Percentiles rank a stretch among this genome's conserved stretches.
Evolutionary conservation across 1,140 invertebrate genomes (phyloP).

Genomic region (Rhysida immarginata): DNA sequence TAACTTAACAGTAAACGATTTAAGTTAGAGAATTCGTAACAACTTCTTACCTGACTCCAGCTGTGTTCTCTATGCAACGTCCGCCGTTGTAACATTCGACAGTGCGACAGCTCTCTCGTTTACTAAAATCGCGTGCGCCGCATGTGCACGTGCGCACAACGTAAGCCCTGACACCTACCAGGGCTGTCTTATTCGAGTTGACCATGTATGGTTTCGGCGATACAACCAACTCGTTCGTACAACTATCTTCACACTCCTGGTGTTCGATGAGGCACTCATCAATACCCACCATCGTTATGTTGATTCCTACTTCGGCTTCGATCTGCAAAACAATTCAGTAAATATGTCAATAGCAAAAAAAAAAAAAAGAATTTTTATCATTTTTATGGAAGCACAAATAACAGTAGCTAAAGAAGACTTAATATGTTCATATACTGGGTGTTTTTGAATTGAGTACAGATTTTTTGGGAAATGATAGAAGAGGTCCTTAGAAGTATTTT

Average conservation of each 20-base stretch:
- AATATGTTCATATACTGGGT: too few species aligned
- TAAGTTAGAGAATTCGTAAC: neutral
- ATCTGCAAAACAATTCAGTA: constrained; percentile 39
- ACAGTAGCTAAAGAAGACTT: too few species aligned
- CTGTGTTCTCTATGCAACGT: constrained; percentile 72
- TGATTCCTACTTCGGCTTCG: constrained; percentile 79
- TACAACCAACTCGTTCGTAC: constrained; percentile 79
- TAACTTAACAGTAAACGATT: constrained; percentile 10
- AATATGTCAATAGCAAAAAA: too few species aligned
- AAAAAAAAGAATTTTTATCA: too few species aligned
- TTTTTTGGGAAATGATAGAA: too few species aligned
- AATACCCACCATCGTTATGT: constrained; percentile 94
- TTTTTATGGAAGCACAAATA: too few species aligned
- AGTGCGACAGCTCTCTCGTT: constrained; percentile 70
- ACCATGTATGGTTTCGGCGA: constrained; percentile 82
- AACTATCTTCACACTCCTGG: constrained; percentile 87
- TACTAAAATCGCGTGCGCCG: constrained; percentile 75
- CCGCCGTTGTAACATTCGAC: constrained; percentile 91
- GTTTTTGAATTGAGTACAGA: too few species aligned
- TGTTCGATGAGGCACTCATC: constrained; percentile 93
- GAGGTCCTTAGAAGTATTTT: too few species aligned
- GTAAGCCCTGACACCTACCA: constrained; percentile 80
- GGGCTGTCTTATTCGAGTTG: constrained; percentile 87
- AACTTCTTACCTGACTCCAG: constrained; percentile 47
- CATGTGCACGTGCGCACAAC: constrained; percentile 81